Evolutionary conservation across 2,888 invertebrate genomes (phyloP), one percentile per base, ranked within the genome.

Genomic region (Lasioglossum lativentre): DNA sequence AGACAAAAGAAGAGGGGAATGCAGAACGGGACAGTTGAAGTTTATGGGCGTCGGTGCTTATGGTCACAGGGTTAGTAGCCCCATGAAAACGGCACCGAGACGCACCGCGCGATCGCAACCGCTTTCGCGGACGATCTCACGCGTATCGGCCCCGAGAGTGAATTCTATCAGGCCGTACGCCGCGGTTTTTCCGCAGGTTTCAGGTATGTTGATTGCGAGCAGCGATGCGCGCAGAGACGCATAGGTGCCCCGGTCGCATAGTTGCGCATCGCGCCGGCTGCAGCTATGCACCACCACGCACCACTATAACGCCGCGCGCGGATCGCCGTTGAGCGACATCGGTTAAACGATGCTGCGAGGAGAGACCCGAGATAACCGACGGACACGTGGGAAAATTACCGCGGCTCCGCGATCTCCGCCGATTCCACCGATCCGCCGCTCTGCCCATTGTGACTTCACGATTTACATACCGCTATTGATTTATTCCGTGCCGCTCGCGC

Each of bases 201-300:
- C 89, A 86, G 91, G 91, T 91, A 91, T 91, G 91, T 91, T 91
- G 91, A 91, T 91, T 91, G 90, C 91, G 86, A 85, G 85, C 91
- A 88, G 75, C 91, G 90, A 90, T 91, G 90, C 88, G 84, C 88
- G 73, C 86, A 80, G 82, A 85, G 73, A 81, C 82, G 87, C 89
- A 86, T 88, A 89, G 90, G 78, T 88, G 90, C 89, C 78, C 30
- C 63, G 63, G 63, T 86, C 86, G 87, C 89, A 90, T 86, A 88
- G 80, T 83, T 89, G 70, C 68, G 75, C 78, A n/a, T n/a, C 88
- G 86, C 84, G 82, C 84, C 80, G 80, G 45, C 72, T 77, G 81
- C 84, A 90, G 73, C 88, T 90, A 90, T 90, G 90, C 90, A 27
- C 42, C 42, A 42, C 23, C 68, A 30, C 82, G n/a, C 34, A 3